phyloP scores from a whole-genome alignment of 1,140 invertebrate genomes.

The Neoseiulus cucumeris region DNA sequence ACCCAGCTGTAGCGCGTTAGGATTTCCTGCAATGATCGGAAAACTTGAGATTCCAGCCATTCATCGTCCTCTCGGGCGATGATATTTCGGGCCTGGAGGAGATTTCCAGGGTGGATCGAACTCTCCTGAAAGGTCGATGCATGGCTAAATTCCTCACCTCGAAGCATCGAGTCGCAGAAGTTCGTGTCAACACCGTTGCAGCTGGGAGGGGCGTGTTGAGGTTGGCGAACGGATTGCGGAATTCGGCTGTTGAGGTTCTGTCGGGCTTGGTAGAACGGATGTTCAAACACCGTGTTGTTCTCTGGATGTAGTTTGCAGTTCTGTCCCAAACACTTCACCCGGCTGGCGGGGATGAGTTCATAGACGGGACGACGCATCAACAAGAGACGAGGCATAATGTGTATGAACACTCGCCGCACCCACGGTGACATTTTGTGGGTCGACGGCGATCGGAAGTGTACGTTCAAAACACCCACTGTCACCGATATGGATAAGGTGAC shows the following conservation, averaged over 20 bases:
- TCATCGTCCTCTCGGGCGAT: too few relatives aligned
- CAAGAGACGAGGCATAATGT: slow-evolving; percentile 50
- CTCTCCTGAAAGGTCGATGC: too few relatives aligned
- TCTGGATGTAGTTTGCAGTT: neutral
- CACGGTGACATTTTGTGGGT: slow-evolving; percentile 84
- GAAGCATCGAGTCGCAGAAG: neutral
- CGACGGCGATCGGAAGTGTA: slow-evolving; percentile 96
- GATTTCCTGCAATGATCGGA: neutral
- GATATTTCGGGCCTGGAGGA: too few relatives aligned
- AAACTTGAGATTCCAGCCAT: too few relatives aligned
- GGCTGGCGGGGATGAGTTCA: slow-evolving; percentile 8
- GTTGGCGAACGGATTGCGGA: neutral
- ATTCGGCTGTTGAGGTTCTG: too few relatives aligned
- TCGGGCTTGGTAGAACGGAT: too few relatives aligned
- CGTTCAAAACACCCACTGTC: slow-evolving; percentile 90
- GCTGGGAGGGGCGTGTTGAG: neutral
- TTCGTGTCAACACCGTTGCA: slow-evolving; percentile 4
- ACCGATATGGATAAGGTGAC: slow-evolving; percentile 89
- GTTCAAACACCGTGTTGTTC: neutral
- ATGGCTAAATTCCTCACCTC: neutral
- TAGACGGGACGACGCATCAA: slow-evolving; percentile 28
- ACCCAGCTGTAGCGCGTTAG: neutral
- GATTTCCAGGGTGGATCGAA: too few relatives aligned
- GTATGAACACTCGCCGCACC: slow-evolving; percentile 69
- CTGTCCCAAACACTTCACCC: slow-evolving; percentile 11